Conservation (phyloP, 2,113 vertebrate species). For the Haemorhous mexicanus region DNA sequence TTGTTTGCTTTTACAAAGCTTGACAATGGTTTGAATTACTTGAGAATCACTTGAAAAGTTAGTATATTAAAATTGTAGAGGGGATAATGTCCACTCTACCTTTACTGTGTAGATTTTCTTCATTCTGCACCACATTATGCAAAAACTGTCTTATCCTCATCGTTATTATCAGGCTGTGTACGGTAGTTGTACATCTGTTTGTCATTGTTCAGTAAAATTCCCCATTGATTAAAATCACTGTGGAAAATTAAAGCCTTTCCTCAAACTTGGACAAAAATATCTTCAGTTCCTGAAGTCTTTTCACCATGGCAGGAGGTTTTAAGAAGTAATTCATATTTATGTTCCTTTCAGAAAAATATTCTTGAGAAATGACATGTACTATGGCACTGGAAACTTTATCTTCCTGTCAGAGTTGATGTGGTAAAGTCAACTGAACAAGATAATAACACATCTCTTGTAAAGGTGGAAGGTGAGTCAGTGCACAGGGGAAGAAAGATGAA, state of each 20-base stretch:
- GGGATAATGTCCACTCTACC: background rate
- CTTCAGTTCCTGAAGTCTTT: slow-evolving; percentile 53
- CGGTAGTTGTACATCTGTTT: background rate
- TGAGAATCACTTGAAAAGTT: background rate
- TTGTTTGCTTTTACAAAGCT: background rate
- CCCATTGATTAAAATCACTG: slow-evolving; percentile 54
- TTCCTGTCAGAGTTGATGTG: slow-evolving; percentile 65
- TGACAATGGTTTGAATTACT: background rate
- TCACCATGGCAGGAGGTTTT: background rate
- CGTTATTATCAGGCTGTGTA: slow-evolving; percentile 20
- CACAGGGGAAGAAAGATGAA: slow-evolving; percentile 49
- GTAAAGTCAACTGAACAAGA: slow-evolving; percentile 60
- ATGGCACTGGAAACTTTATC: slow-evolving; percentile 50
- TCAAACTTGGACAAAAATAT: slow-evolving; percentile 21
- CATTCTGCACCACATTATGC: background rate
- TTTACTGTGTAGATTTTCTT: background rate
- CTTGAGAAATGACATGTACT: slow-evolving; percentile 45
- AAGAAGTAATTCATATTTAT: slow-evolving; percentile 53
- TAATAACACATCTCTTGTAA: slow-evolving; percentile 58
- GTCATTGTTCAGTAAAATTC: slow-evolving; percentile 26
- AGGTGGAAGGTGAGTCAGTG: slow-evolving; percentile 63
- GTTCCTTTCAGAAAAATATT: slow-evolving; percentile 58
- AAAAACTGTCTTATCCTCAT: slow-evolving; percentile 7
- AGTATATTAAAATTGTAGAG: background rate
- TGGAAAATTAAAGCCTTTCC: slow-evolving; percentile 57